Evolutionary conservation across 2,888 invertebrate species (phyloP).

Genomic region (Carcina quercana): DNA sequence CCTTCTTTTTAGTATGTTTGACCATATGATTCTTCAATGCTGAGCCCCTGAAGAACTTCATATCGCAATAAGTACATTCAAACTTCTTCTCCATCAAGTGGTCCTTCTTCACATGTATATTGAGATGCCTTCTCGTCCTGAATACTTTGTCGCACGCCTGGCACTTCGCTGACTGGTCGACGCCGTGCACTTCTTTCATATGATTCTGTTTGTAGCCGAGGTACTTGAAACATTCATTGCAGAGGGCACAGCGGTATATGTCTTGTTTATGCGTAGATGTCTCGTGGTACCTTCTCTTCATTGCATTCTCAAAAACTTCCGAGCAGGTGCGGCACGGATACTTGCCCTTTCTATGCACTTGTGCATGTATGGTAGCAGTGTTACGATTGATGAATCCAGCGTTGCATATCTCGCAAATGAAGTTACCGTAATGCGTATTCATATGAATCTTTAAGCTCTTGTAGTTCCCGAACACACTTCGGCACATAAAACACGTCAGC

Average conservation of each 20-base stretch:
- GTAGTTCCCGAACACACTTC: slow-evolving; percentile 20
- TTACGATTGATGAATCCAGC: slow-evolving; percentile 23
- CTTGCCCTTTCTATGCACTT: slow-evolving; percentile 18
- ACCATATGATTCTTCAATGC: slow-evolving; percentile 34
- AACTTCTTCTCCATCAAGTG: slow-evolving; percentile 38
- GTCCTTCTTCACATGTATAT: slow-evolving; percentile 33
- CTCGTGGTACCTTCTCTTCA: slow-evolving; percentile 19
- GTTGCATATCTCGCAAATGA: slow-evolving; percentile 32
- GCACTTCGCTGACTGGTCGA: slow-evolving; percentile 25
- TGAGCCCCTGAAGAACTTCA: slow-evolving; percentile 32
- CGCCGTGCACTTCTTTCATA: slow-evolving; percentile 16
- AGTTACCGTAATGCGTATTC: slow-evolving; percentile 39
- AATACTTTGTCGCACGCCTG: slow-evolving; percentile 37
- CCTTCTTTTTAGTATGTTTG: slow-evolving; percentile 37
- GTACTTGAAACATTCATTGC: slow-evolving; percentile 18
- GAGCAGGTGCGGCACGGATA: slow-evolving; percentile 20
- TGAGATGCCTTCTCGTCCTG: slow-evolving; percentile 27
- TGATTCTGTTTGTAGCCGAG: slow-evolving; percentile 18
- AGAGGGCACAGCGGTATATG: slow-evolving; percentile 16
- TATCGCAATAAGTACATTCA: slow-evolving; percentile 32
- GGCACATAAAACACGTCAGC: slow-evolving; percentile 22
- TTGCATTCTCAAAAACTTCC: slow-evolving; percentile 19
- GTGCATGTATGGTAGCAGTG: slow-evolving; percentile 5
- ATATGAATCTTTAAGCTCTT: slow-evolving; percentile 34
- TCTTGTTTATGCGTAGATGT: slow-evolving; percentile 24